Conservation (phyloP, 1,140 invertebrate species). For the Cyrtorhinus lividipennis region DNA sequence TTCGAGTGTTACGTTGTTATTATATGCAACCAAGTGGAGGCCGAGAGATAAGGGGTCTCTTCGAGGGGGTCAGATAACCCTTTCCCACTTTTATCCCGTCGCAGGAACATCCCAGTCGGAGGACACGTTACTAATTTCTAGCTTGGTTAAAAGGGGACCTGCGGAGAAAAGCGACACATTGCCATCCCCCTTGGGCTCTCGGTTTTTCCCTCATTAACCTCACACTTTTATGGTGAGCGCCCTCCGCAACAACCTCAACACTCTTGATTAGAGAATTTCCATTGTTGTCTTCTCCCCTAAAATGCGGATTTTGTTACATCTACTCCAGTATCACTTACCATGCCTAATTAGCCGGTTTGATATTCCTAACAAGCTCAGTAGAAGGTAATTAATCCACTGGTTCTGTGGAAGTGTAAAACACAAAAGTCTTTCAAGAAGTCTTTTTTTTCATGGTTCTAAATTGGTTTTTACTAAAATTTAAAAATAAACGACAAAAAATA, state of each 20-base stretch:
- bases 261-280: neutral
- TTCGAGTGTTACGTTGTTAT: conserved; percentile 2
- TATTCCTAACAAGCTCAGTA: too few species aligned
- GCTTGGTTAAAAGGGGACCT: neutral
- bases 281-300: neutral
- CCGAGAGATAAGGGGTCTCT: neutral
- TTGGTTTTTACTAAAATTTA: too few species aligned
- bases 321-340: neutral
- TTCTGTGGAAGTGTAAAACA: too few species aligned
- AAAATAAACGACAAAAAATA: too few species aligned
- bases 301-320: neutral
- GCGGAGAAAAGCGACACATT: neutral
- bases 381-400: too few species aligned
- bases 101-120: conserved; percentile 15
- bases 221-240: neutral
- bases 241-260: neutral
- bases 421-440: too few species aligned
- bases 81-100: conserved; percentile 2
- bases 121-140: neutral
- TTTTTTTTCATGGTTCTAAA: too few species aligned
- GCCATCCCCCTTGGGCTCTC: neutral
- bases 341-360: too few species aligned
- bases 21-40: conserved; percentile 12
- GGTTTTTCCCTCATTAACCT: neutral
- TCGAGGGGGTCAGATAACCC: conserved; percentile 10